Evolutionary conservation across 1,140 invertebrate genomes (phyloP).

Genomic region (Plectus sambesii): DNA sequence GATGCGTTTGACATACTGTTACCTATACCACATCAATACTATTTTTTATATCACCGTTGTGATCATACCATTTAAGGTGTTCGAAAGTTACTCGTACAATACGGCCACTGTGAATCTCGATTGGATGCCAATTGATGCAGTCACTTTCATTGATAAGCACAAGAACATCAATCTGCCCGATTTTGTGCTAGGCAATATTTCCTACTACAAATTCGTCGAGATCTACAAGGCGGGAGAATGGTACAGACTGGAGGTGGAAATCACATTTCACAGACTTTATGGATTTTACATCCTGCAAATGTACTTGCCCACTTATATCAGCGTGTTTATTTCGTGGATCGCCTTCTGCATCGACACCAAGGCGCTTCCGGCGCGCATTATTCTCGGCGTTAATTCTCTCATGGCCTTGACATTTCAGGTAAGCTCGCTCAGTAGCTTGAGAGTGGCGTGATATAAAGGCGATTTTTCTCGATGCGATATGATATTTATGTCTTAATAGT

Average conservation of each 20-base stretch:
- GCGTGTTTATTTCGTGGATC: conserved; percentile 43
- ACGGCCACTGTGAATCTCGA: conserved; percentile 43
- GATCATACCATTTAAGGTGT: conserved; percentile 30
- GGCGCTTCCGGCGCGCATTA: conserved; percentile 40
- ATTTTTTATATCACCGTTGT: too few relatives aligned
- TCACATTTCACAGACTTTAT: conserved; percentile 35
- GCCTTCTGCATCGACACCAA: conserved; percentile 43
- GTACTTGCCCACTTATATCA: conserved; percentile 40
- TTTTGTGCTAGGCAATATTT: conserved; percentile 23
- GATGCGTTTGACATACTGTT: too few relatives aligned
- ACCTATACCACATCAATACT: too few relatives aligned
- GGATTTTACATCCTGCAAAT: conserved; percentile 42
- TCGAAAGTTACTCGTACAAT: conserved; percentile 42
- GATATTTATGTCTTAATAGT: too few relatives aligned
- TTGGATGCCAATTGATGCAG: conserved; percentile 36
- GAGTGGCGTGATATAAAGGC: too few relatives aligned
- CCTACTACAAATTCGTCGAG: conserved; percentile 34
- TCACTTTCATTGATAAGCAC: conserved; percentile 30
- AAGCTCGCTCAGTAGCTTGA: too few relatives aligned
- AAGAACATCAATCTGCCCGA: conserved; percentile 34
- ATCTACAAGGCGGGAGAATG: conserved; percentile 44
- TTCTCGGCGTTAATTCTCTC: conserved; percentile 43
- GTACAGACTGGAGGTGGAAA: conserved; percentile 42
- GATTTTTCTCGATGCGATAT: too few relatives aligned
- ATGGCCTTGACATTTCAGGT: conserved; percentile 44